Percentiles rank a stretch among this genome's conserved stretches.
phyloP scores from a whole-genome alignment of 1,140 invertebrate species.

The Streblospio benedicti region DNA sequence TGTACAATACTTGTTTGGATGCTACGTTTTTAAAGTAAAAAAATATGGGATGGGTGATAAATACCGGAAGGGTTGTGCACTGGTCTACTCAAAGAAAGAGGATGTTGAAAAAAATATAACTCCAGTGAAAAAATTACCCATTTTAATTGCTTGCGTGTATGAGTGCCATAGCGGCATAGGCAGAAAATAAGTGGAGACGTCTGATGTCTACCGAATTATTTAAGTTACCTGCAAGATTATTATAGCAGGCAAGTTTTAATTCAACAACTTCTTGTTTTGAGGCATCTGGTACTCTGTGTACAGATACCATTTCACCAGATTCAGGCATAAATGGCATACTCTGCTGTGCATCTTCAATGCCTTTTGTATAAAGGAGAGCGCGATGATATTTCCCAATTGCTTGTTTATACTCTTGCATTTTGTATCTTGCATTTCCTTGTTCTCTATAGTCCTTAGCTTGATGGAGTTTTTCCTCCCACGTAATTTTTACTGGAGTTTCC shows the following conservation, averaged over 20 bases:
- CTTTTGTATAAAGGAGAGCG: constrained; percentile 34
- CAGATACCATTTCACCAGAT: background rate
- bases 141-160: too few species aligned
- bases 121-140: too few species aligned
- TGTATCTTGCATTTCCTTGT: constrained; percentile 37
- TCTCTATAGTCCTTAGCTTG: constrained; percentile 31
- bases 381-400: constrained; percentile 41
- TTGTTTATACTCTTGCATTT: constrained; percentile 26
- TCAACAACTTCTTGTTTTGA: constrained; percentile 22
- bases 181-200: too few species aligned
- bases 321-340: background rate
- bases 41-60: too few species aligned
- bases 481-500: constrained; percentile 4
- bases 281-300: constrained; percentile 15
- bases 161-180: too few species aligned
- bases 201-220: too few species aligned
- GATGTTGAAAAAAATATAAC: too few species aligned
- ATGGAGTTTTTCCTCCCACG: constrained; percentile 12
- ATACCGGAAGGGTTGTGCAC: too few species aligned
- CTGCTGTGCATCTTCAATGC: constrained; percentile 21
- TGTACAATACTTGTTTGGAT: too few species aligned
- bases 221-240: constrained; percentile 38
- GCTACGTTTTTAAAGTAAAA: too few species aligned
- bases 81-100: too few species aligned
- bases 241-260: constrained; percentile 34